These are phyloP conservation scores for Muscicapa striata DNA, from an alignment of 2,797 vertebrate genomes.

Conservation along the genomic window DNA sequence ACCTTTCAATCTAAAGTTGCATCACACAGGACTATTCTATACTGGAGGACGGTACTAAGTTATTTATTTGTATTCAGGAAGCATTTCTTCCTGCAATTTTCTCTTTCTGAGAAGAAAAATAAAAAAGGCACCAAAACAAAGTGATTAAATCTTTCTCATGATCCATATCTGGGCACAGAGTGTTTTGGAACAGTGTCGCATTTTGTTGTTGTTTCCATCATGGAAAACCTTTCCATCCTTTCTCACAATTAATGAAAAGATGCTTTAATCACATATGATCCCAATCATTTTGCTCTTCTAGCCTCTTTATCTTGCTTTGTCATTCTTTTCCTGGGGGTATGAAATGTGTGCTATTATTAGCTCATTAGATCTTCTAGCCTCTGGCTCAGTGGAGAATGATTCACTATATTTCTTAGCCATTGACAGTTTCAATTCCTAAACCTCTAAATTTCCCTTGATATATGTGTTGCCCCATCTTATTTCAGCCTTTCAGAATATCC, in stretches of 20 bases:
- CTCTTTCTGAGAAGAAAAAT: neutral
- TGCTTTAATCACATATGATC: slow-evolving; percentile 22
- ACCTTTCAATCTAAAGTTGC: neutral
- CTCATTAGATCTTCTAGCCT: slow-evolving; percentile 57
- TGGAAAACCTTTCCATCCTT: neutral
- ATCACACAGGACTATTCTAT: neutral
- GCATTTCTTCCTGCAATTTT: neutral
- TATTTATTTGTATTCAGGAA: neutral
- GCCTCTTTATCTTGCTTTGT: slow-evolving; percentile 32
- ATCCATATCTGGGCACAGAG: neutral
- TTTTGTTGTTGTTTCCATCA: slow-evolving; percentile 9
- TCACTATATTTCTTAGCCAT: slow-evolving; percentile 47
- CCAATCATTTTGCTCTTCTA: neutral
- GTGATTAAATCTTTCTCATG: neutral
- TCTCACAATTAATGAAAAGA: slow-evolving; percentile 5
- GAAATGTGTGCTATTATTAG: slow-evolving; percentile 36
- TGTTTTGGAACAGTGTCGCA: neutral
- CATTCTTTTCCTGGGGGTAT: neutral
- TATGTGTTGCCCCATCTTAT: slow-evolving; percentile 18
- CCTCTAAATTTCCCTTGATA: slow-evolving; percentile 54
- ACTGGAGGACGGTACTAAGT: neutral
- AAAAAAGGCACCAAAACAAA: neutral
- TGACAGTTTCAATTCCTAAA: slow-evolving; percentile 61
- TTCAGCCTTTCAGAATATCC: slow-evolving; percentile 18
- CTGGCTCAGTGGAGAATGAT: slow-evolving; percentile 51